These are phyloP conservation scores for Drosophila leonis DNA, from an alignment of 2,888 invertebrate species.

Conservation along the genomic window DNA sequence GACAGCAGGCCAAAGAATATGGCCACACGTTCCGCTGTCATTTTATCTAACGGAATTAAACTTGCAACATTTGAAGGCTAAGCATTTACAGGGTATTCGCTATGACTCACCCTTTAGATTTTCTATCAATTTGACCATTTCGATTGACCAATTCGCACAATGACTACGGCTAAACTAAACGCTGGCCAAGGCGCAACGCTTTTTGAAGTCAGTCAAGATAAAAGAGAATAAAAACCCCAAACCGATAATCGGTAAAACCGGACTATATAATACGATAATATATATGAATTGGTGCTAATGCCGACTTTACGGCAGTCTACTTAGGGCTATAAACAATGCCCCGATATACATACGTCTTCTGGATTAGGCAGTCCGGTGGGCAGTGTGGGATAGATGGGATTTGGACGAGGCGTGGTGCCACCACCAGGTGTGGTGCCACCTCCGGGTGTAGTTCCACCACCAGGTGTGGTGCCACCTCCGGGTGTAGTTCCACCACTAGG, in stretches of 20 bases:
- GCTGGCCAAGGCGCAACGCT: not conserved
- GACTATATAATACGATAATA: conserved; percentile 17
- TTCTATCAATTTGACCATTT: conserved; percentile 46
- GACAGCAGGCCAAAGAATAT: conserved; percentile 72
- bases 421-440: conserved; percentile 13
- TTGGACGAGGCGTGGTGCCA: conserved; percentile 1
- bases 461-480: not conserved
- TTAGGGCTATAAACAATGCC: not conserved
- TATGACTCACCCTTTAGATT: conserved; percentile 55
- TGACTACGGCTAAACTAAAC: conserved; percentile 37
- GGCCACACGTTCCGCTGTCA: conserved; percentile 66
- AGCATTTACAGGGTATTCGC: not conserved
- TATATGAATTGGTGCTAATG: conserved; percentile 58
- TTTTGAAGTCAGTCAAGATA: conserved; percentile 47
- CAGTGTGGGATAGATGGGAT: conserved; percentile 71
- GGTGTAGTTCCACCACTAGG: conserved; percentile 11
- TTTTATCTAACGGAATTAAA: conserved; percentile 43
- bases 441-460: not conserved
- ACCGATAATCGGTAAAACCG: conserved; percentile 52
- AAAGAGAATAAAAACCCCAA: conserved; percentile 27
- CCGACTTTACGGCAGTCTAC: conserved; percentile 61
- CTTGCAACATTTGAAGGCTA: not conserved
- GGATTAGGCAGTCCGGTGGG: conserved; percentile 81
- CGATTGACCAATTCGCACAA: conserved; percentile 19
- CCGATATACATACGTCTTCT: conserved; percentile 71